Conservation (phyloP, 2,113 vertebrate genomes). For the Brachionichthys hirsutus region DNA sequence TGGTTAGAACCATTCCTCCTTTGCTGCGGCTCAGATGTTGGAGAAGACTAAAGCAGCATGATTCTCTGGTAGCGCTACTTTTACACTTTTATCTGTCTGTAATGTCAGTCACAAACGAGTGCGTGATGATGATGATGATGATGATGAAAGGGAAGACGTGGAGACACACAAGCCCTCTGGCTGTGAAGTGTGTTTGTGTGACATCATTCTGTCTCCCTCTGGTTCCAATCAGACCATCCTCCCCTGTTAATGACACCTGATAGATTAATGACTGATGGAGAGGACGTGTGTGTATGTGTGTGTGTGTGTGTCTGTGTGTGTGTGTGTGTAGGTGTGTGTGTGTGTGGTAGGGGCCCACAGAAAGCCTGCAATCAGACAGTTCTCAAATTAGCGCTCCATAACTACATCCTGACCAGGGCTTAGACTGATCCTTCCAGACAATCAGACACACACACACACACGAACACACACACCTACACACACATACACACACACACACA, state of each 20-base stretch:
- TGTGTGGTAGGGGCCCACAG: slow-evolving; percentile 47
- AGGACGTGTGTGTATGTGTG: slow-evolving; percentile 27
- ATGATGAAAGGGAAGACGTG: slow-evolving; percentile 52
- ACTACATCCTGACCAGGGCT: slow-evolving; percentile 75
- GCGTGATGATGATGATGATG: slow-evolving; percentile 28
- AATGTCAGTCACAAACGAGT: slow-evolving; percentile 36
- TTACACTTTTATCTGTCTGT: slow-evolving; percentile 44
- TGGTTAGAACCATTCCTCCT: slow-evolving; percentile 25
- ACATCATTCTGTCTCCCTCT: slow-evolving; percentile 77
- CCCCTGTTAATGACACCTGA: slow-evolving; percentile 74
- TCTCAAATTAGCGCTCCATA: slow-evolving; percentile 75
- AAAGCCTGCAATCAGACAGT: slow-evolving; percentile 72
- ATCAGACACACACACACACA: slow-evolving; percentile 31
- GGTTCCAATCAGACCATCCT: slow-evolving; percentile 76
- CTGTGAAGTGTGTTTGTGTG: slow-evolving; percentile 57
- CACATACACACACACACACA: slow-evolving; percentile 23
- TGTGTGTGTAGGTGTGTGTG: slow-evolving; percentile 29
- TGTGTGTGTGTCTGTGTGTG: slow-evolving; percentile 31
- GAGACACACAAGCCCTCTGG: slow-evolving; percentile 61
- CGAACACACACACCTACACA: slow-evolving; percentile 25
- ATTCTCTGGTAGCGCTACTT: slow-evolving; percentile 15
- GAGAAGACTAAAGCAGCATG: slow-evolving; percentile 13
- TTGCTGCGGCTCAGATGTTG: slow-evolving; percentile 33
- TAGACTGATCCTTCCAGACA: slow-evolving; percentile 67
- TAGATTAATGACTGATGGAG: slow-evolving; percentile 78